Base-by-base conservation (phyloP, 2,113 vertebrate species). In the Cyprinodon variegatus region DNA sequence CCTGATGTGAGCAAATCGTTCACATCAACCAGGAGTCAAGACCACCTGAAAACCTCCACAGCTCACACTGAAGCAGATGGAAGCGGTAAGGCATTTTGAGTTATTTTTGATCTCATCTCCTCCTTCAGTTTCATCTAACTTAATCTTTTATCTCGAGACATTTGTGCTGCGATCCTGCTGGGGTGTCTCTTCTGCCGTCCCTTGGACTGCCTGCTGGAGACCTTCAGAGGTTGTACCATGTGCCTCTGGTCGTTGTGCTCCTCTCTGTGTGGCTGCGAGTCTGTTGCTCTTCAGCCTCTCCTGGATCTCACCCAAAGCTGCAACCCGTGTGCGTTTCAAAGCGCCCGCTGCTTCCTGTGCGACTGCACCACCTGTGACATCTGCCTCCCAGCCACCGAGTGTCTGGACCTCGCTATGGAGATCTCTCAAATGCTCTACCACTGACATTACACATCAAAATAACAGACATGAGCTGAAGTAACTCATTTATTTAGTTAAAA, bases 351-450 rank as follows among this genome's bases (percentile, higher is more conserved):
- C 74, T 81, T 76, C 67, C 50, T 77, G n/a, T 87, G 76, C 2
- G 84, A 93, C 77, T 93, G 89, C 67, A n/a, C 75, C 8, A 0
- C 73, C 46, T 90, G 92, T 2, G 90, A 93, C 5, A 41, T 91
- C 61, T 95, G 94, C 81, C 79, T 93, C 3, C 91, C 93, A 5
- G 76, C 90, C 0, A 86, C 89, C 0, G 94, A 95, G 68, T 95
- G 94, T 37, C 82, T 95, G 78, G 94, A 95, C 70, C 90, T 95
- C 2, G 88, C 89, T 17, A 92, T 95, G 93, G 93, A 95, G 67
- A 82, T 95, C 61, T 95, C 93, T 29, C 93, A 94, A 68, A 92
- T 95, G 78, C 90, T 94, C 63, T 93, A 91, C 77, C 95, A 94
- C 82, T 94, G 72, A 94, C 0, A 0, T 36, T 3, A 4, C 10